These are phyloP conservation scores for Daubentonia madagascariensis DNA, from an alignment of 2,113 vertebrate genomes.

Conservation along the genomic window DNA sequence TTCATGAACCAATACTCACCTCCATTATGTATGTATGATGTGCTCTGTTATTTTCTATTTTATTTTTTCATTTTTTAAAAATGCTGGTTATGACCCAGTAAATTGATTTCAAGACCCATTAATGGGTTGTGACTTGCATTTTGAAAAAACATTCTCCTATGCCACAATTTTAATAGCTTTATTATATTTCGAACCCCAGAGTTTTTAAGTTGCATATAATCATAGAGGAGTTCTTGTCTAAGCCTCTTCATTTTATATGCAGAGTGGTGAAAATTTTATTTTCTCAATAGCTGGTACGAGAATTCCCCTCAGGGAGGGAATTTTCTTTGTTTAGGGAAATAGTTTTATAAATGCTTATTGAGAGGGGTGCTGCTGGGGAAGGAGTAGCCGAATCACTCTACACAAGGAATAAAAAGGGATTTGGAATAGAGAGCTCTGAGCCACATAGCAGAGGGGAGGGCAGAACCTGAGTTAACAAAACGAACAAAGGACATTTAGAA, in stretches of 20 bases:
- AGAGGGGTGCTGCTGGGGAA: neutral
- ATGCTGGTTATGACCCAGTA: slow-evolving; percentile 50
- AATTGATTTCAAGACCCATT: slow-evolving; percentile 57
- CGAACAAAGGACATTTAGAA: neutral
- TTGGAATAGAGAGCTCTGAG: neutral
- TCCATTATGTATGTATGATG: slow-evolving; percentile 35
- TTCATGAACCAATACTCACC: slow-evolving; percentile 31
- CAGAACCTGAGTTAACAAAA: neutral
- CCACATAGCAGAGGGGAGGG: rapidly evolving
- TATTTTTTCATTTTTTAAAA: slow-evolving; percentile 55
- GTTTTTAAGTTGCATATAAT: neutral
- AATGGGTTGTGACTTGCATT: slow-evolving; percentile 57
- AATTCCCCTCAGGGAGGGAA: neutral
- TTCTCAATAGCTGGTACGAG: neutral
- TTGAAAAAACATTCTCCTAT: slow-evolving; percentile 33
- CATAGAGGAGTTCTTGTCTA: neutral
- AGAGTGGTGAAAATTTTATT: slow-evolving; percentile 3
- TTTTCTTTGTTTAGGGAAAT: slow-evolving; percentile 19
- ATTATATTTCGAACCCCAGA: neutral
- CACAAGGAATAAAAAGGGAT: neutral
- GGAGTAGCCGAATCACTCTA: neutral
- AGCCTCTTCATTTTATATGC: neutral
- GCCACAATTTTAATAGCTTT: slow-evolving; percentile 38
- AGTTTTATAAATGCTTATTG: neutral
- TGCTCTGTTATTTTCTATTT: slow-evolving; percentile 62